A percentile compares a stretch with the other conserved stretches of the same genome.
Conservation (phyloP, 1,140 invertebrate species). For the Apis dorsata region DNA sequence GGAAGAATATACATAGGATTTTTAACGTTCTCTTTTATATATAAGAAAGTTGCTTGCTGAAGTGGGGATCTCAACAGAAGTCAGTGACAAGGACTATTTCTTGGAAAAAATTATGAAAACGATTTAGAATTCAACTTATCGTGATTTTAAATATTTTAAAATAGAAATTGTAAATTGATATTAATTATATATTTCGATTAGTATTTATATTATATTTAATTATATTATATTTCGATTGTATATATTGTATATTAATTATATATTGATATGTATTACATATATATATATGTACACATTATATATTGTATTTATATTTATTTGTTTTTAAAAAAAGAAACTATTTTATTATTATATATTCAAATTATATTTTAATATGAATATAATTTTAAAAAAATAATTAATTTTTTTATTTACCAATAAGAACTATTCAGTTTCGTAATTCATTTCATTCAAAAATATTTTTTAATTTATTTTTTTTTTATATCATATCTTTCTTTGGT, state of each 20-base stretch:
- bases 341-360: no score
- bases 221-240: no score
- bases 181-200: not conserved
- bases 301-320: no score
- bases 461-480: not conserved
- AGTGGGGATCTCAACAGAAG: conserved; percentile 30
- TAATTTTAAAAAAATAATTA: no score
- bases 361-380: no score
- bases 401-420: not conserved
- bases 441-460: not conserved
- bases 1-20: not conserved
- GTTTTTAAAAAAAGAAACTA: no score
- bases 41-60: conserved; percentile 12
- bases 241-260: no score
- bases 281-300: no score
- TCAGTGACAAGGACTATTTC: conserved; percentile 46
- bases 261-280: no score
- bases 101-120: conserved; percentile 3
- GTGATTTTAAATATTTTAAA: not conserved
- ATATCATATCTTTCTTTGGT: not conserved
- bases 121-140: conserved; percentile 3
- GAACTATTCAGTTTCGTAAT: not conserved
- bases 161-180: not conserved
- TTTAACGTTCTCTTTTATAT: conserved; percentile 37
- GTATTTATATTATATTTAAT: no score